These are phyloP conservation scores for Morone chrysops DNA, from an alignment of 2,113 vertebrate species.

Conservation along the genomic window DNA sequence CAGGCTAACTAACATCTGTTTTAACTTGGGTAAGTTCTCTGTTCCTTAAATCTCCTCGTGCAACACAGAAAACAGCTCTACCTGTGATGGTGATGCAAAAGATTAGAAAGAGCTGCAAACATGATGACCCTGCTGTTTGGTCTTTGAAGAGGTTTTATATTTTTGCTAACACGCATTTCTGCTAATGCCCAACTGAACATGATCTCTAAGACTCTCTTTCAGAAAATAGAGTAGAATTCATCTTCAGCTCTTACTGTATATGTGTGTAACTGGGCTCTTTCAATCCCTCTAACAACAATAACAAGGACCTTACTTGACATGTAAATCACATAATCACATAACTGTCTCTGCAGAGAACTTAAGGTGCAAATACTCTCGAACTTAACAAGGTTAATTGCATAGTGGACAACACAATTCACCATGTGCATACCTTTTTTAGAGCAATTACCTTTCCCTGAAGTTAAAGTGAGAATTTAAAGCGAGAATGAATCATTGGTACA, in stretches of 20 bases:
- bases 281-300: background rate
- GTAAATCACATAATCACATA: background rate
- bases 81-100: constrained; percentile 26
- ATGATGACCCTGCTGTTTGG: background rate
- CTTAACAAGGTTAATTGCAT: too few relatives aligned
- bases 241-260: background rate
- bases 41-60: background rate
- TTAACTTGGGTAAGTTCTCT: background rate
- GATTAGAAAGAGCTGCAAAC: constrained; percentile 20
- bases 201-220: background rate
- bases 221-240: background rate
- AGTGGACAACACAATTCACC: background rate
- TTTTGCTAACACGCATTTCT: background rate
- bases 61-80: background rate
- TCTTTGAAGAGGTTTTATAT: background rate
- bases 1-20: constrained; percentile 2
- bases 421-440: background rate
- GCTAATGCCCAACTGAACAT: background rate
- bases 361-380: background rate
- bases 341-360: background rate
- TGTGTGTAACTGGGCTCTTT: background rate
- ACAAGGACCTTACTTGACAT: constrained; percentile 3
- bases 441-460: background rate
- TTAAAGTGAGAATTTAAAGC: background rate
- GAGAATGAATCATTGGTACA: background rate